Evolutionary conservation across 1,140 invertebrate genomes (phyloP).

Genomic region (Mactra quadrangularis): DNA sequence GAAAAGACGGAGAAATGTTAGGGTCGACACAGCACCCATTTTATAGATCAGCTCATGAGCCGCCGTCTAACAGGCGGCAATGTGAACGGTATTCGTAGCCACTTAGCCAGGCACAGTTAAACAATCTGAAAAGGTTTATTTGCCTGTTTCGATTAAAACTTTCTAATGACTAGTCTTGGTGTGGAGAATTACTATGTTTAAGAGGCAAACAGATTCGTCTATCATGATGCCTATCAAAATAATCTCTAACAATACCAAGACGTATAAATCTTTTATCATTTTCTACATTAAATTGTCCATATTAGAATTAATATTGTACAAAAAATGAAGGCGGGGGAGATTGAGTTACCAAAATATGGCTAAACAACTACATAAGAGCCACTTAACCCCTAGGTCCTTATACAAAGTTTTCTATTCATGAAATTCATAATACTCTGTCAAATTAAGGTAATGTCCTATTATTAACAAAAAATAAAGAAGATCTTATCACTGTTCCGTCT

Average conservation of each 20-base stretch:
- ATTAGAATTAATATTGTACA: constrained; percentile 52
- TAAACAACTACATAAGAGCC: constrained; percentile 14
- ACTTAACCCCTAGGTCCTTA: constrained; percentile 31
- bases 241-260: constrained; percentile 34
- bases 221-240: constrained; percentile 40
- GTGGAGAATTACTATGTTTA: constrained; percentile 21
- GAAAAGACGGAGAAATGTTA: no score
- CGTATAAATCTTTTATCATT: constrained; percentile 50
- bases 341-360: constrained; percentile 5
- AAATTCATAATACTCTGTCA: constrained; percentile 51
- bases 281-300: constrained; percentile 50
- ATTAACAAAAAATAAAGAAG: constrained; percentile 35
- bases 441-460: constrained; percentile 52
- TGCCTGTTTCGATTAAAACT: constrained; percentile 23
- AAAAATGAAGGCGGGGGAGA: not conserved
- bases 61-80: constrained; percentile 1
- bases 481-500: constrained; percentile 48
- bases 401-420: constrained; percentile 52
- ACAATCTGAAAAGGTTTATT: constrained; percentile 41
- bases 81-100: not conserved
- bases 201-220: not conserved
- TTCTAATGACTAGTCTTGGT: constrained; percentile 39
- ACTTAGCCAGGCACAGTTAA: constrained; percentile 30
- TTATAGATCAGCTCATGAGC: not conserved
- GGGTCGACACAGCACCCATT: no score